phyloP scores from a whole-genome alignment of 2,113 vertebrate species.

The Elephantulus edwardii region DNA sequence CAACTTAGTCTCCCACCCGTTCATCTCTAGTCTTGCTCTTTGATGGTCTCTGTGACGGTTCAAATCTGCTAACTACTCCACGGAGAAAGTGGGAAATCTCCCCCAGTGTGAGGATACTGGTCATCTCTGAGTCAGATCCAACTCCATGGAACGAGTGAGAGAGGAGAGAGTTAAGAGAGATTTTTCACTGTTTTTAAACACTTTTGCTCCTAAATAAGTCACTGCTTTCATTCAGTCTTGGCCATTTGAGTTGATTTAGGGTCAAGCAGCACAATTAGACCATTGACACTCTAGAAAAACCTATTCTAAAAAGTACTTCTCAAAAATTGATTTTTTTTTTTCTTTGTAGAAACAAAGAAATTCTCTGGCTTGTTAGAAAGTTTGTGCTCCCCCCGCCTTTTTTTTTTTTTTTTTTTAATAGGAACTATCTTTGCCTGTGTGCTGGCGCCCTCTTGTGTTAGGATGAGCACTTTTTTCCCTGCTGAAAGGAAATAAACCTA shows the following conservation, averaged over 20 bases:
- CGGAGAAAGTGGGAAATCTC: no score
- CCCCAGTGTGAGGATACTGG: no score
- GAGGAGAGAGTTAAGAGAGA: neutral
- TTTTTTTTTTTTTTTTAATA: neutral
- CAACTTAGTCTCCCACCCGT: neutral
- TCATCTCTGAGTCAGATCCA: no score
- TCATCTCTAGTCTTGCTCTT: no score
- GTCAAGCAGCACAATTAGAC: neutral
- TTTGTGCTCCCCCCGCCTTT: neutral
- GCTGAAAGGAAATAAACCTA: neutral
- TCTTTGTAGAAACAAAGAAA: conserved; percentile 51
- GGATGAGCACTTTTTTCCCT: neutral
- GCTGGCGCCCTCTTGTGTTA: conserved; percentile 64
- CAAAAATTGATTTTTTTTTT: neutral
- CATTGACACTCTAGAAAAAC: neutral
- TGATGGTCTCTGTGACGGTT: no score
- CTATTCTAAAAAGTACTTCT: neutral
- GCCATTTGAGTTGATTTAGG: conserved; percentile 15
- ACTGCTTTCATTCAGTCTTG: neutral
- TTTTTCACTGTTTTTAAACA: neutral
- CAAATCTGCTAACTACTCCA: no score
- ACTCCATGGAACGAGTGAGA: no score
- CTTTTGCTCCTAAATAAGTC: neutral
- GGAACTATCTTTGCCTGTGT: conserved; percentile 22
- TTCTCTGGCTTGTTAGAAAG: conserved; percentile 22